These are phyloP conservation scores for Halichondria panicea DNA, from an alignment of 37 sponge, comb jelly and placozoan species.

Conservation along the genomic window DNA sequence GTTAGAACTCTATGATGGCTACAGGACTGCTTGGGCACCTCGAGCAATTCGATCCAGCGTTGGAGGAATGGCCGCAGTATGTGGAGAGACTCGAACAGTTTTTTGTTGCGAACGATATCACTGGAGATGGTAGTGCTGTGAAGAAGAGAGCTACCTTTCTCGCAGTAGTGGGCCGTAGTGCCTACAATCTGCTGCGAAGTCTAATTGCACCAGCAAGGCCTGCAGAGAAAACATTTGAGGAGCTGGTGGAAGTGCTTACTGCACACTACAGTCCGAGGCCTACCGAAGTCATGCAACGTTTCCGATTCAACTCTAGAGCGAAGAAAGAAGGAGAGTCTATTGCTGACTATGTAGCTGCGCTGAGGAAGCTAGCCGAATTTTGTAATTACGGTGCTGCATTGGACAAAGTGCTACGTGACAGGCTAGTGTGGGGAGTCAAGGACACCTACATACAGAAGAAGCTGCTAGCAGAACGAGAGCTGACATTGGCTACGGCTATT, in stretches of 20 bases:
- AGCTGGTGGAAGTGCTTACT: slow-evolving; percentile 8
- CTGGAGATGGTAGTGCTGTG: neutral
- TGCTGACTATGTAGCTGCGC: slow-evolving; percentile 30
- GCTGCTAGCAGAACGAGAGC: slow-evolving; percentile 3
- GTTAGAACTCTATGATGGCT: neutral
- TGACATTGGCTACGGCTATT: slow-evolving; percentile 19
- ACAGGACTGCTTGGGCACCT: slow-evolving; percentile 13
- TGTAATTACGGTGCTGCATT: slow-evolving; percentile 29
- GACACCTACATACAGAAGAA: slow-evolving; percentile 7
- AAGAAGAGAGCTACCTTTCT: slow-evolving; percentile 1
- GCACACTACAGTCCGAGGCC: slow-evolving; percentile 31
- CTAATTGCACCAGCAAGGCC: slow-evolving; percentile 24
- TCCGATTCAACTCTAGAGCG: slow-evolving; percentile 24
- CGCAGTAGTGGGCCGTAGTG: neutral
- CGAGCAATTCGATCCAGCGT: neutral
- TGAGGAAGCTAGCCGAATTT: slow-evolving; percentile 9
- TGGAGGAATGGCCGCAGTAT: slow-evolving; percentile 30
- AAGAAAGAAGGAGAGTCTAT: slow-evolving; percentile 32
- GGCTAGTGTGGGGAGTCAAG: slow-evolving; percentile 37
- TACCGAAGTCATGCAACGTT: slow-evolving; percentile 20
- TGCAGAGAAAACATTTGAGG: slow-evolving; percentile 27
- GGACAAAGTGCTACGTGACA: slow-evolving; percentile 32
- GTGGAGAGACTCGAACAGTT: slow-evolving; percentile 9
- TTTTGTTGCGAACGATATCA: slow-evolving; percentile 24
- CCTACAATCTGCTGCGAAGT: slow-evolving; percentile 5